Conservation (phyloP, 2,888 invertebrate genomes). For the Harpagoxenus sublaevis region DNA sequence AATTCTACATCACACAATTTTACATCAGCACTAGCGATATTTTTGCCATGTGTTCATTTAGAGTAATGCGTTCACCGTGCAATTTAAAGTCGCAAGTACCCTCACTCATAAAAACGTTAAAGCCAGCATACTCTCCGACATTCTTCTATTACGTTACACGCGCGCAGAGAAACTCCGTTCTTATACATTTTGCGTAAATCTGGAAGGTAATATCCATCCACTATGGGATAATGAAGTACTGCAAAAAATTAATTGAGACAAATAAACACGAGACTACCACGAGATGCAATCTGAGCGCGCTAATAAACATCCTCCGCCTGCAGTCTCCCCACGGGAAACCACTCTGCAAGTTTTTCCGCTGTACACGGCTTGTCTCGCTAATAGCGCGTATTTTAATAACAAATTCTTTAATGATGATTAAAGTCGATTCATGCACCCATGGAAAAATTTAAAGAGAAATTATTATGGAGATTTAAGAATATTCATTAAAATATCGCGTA, state of each 20-base stretch:
- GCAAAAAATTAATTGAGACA: constrained; percentile 49
- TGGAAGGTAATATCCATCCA: constrained; percentile 20
- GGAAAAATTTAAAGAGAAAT: background rate
- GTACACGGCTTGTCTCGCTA: background rate
- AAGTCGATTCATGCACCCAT: background rate
- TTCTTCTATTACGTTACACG: constrained; percentile 36
- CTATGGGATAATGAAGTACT: constrained; percentile 23
- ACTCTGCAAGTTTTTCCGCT: constrained; percentile 1
- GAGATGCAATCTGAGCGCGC: constrained; percentile 38
- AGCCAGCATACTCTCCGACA: background rate
- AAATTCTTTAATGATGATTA: constrained; percentile 35
- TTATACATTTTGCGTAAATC: constrained; percentile 36
- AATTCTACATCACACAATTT: background rate
- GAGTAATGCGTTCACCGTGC: background rate
- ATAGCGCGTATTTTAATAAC: constrained; percentile 19
- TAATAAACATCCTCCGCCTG: constrained; percentile 42
- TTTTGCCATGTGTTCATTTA: background rate
- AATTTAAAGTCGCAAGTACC: background rate
- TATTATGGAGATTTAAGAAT: background rate
- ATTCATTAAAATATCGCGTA: background rate
- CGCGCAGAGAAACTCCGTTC: background rate
- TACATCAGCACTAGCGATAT: background rate
- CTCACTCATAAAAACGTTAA: background rate
- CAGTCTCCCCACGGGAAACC: constrained; percentile 14
- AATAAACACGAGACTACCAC: constrained; percentile 35